Conservation (phyloP, 2,113 vertebrate genomes). For the Larimichthys polyactis region DNA sequence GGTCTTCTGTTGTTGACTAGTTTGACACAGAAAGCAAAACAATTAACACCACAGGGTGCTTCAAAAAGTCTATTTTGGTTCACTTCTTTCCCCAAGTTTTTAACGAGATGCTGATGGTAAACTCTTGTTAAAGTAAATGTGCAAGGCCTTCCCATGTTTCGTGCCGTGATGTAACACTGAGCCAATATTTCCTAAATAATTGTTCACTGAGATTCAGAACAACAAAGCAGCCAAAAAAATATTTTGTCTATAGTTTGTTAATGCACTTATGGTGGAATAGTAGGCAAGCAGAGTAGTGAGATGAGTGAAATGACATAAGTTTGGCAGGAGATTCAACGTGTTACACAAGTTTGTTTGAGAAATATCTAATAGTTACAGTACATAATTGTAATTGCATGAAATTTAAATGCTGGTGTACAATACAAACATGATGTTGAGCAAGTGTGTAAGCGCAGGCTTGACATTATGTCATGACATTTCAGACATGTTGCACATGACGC, state of each 20-base stretch:
- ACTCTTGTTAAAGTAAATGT: conserved; percentile 62
- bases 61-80: conserved; percentile 60
- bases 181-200: conserved; percentile 62
- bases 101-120: conserved; percentile 60
- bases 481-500: neutral
- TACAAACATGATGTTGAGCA: neutral
- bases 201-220: conserved; percentile 35
- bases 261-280: neutral
- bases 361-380: neutral
- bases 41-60: conserved; percentile 71
- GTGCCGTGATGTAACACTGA: conserved; percentile 70
- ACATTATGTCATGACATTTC: neutral
- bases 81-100: conserved; percentile 30
- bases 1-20: conserved; percentile 56
- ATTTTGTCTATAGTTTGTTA: conserved; percentile 4
- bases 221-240: conserved; percentile 21
- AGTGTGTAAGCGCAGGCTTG: neutral
- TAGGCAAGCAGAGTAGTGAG: neutral
- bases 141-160: conserved; percentile 43
- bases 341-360: neutral
- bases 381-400: neutral
- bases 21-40: conserved; percentile 75
- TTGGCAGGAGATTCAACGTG: conserved; percentile 9
- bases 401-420: neutral
- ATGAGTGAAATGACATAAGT: conserved; percentile 8